phyloP scores from a whole-genome alignment of 2,113 vertebrate genomes.

The Phainopepla nitens region DNA sequence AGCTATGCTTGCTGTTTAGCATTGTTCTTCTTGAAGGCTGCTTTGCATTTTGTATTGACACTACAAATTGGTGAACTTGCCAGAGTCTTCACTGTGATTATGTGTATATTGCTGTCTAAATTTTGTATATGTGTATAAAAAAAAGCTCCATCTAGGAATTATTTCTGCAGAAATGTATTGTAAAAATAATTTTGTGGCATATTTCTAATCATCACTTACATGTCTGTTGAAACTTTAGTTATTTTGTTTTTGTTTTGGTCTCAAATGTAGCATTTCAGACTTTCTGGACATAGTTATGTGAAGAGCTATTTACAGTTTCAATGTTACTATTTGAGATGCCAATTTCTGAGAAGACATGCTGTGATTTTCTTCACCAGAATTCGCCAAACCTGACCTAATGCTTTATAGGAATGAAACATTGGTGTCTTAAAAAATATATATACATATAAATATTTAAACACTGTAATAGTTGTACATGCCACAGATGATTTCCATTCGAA shows the following conservation, averaged over 20 bases:
- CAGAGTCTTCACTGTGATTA: conserved; percentile 90
- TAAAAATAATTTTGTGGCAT: conserved; percentile 79
- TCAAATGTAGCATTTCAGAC: conserved; percentile 72
- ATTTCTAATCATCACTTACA: conserved; percentile 71
- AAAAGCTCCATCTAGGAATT: conserved; percentile 79
- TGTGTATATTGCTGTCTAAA: conserved; percentile 93
- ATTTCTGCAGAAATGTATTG: conserved; percentile 80
- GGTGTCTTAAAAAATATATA: conserved; percentile 35
- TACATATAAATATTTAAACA: conserved; percentile 37
- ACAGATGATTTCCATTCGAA: conserved; percentile 48
- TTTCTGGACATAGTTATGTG: not conserved
- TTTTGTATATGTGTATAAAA: conserved; percentile 86
- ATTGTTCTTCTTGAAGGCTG: conserved; percentile 82
- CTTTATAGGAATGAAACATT: conserved; percentile 43
- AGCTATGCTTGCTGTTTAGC: conserved; percentile 78
- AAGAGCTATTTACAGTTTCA: conserved; percentile 50
- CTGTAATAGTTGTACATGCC: conserved; percentile 41
- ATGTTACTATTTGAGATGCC: conserved; percentile 64
- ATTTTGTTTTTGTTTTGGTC: conserved; percentile 66
- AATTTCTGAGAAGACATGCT: conserved; percentile 41
- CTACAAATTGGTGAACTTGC: conserved; percentile 81
- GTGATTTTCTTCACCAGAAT: conserved; percentile 43
- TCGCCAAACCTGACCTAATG: conserved; percentile 55
- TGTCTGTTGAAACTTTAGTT: conserved; percentile 51
- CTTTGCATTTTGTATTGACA: conserved; percentile 86